Evolutionary conservation across 2,888 invertebrate genomes (phyloP), one percentile per base, ranked within the genome.

Genomic region (Rhaphigaster nebulosa): DNA sequence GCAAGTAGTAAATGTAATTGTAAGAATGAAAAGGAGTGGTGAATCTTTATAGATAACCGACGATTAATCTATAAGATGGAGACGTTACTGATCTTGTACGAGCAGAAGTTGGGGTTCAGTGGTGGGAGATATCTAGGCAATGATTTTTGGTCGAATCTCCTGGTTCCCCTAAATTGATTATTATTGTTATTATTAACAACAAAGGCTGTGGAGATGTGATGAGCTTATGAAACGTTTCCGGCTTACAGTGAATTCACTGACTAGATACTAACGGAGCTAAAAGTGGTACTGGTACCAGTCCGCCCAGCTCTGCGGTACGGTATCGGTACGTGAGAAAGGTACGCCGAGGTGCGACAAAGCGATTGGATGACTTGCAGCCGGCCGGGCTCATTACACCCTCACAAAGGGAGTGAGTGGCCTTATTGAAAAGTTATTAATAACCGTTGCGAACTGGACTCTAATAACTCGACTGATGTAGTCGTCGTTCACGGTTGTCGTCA

Each of bases 261-360:
- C 70, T 38, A 38, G 70, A 76, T 23, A 38, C 34, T 76, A 76
- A 76, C 70, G 70, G 70, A 38, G 38, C 70, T 20, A 26, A 34
- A 38, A 76, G 34, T 76, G 70, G 65, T 18, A 76, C 20, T 76
- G 23, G 23, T 6, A 8, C n/a, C 3, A 70, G 34, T 70, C 3
- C 18, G 15, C 70, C 70, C 45, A n/a, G 45, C 26, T 20, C 45
- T 23, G 45, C n/a, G 84, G 84, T 84, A 84, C 84, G 45, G 45
- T 84, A 84, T 84, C 84, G 84, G 84, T 84, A 84, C 84, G 84
- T 84, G 84, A 84, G 84, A 84, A 84, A 84, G 84, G n/a, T 84
- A 84, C 45, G 26, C 45, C 26, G 45, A 84, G 84, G 84, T n/a
- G 45, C 84, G 41, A 84, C 84, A 84, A 84, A 84, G 84, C 41